Percentiles rank a stretch among this genome's conserved stretches.
These are phyloP conservation scores for Graphium colonna DNA, from an alignment of 2,888 invertebrate genomes.

Conservation along the genomic window DNA sequence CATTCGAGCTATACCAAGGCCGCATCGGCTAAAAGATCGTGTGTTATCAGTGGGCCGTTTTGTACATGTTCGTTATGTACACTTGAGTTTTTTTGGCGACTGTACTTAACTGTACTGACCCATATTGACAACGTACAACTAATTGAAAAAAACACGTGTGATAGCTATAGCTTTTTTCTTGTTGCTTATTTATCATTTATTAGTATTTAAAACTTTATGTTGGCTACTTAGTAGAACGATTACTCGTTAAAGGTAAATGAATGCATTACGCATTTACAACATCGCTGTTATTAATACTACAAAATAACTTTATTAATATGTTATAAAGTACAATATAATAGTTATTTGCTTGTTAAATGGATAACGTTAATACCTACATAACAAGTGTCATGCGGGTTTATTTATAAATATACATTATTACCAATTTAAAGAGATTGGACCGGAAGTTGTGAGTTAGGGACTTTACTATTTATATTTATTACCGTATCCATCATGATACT, in stretches of 20 bases:
- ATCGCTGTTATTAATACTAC: too few relatives aligned
- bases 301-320: too few relatives aligned
- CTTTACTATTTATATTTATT: slow-evolving; percentile 12
- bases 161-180: neutral
- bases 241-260: too few relatives aligned
- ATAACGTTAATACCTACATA: neutral
- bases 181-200: neutral
- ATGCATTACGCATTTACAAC: too few relatives aligned
- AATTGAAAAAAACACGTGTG: slow-evolving; percentile 14
- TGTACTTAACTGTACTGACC: neutral
- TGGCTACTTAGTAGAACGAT: too few relatives aligned
- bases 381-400: neutral
- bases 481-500: neutral
- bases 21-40: slow-evolving; percentile 31
- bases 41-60: slow-evolving; percentile 42
- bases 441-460: slow-evolving; percentile 18
- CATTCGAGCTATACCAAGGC: slow-evolving; percentile 48
- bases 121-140: slow-evolving; percentile 3
- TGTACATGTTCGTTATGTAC: slow-evolving; percentile 8
- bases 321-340: slow-evolving; percentile 8
- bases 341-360: neutral
- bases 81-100: slow-evolving; percentile 13
- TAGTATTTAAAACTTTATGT: neutral
- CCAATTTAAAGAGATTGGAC: slow-evolving; percentile 15
- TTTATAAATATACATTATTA: slow-evolving; percentile 7